Percentiles rank a stretch among this genome's conserved stretches.
Evolutionary conservation across 2,888 invertebrate genomes (phyloP).

Genomic region (Dione vanillae): DNA sequence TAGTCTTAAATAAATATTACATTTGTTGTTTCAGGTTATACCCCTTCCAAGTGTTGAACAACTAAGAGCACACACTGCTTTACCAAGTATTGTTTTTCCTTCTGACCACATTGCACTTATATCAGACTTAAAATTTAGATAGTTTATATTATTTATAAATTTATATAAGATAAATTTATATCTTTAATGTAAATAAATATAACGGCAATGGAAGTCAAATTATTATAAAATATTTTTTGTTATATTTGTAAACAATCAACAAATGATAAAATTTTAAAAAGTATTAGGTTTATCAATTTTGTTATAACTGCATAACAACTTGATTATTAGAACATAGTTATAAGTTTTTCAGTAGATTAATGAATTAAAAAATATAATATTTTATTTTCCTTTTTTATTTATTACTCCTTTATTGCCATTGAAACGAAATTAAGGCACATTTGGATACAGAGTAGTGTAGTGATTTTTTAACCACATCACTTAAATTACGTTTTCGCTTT

Average conservation of each 20-base stretch:
- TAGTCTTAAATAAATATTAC: neutral
- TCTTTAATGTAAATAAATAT: conserved; percentile 3
- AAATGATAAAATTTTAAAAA: no score
- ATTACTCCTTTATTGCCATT: neutral
- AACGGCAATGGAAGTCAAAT: neutral
- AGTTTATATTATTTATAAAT: conserved; percentile 25
- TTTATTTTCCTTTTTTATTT: neutral
- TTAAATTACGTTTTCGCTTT: no score
- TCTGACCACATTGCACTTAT: conserved; percentile 97
- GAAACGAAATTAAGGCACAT: no score
- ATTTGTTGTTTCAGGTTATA: conserved; percentile 84
- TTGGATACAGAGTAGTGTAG: no score
- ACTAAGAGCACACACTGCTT: conserved; percentile 88
- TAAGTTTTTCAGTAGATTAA: neutral
- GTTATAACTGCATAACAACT: no score
- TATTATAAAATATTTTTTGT: no score
- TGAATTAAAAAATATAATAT: neutral
- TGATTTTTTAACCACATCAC: no score
- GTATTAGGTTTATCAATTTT: no score
- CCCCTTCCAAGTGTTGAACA: conserved; percentile 93
- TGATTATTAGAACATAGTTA: neutral
- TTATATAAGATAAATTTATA: no score
- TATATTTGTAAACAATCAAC: no score
- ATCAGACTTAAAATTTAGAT: conserved; percentile 87
- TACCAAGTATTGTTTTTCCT: conserved; percentile 95